Base-by-base conservation (phyloP, 1,140 invertebrate genomes). In the Fragariocoptes setiger region DNA sequence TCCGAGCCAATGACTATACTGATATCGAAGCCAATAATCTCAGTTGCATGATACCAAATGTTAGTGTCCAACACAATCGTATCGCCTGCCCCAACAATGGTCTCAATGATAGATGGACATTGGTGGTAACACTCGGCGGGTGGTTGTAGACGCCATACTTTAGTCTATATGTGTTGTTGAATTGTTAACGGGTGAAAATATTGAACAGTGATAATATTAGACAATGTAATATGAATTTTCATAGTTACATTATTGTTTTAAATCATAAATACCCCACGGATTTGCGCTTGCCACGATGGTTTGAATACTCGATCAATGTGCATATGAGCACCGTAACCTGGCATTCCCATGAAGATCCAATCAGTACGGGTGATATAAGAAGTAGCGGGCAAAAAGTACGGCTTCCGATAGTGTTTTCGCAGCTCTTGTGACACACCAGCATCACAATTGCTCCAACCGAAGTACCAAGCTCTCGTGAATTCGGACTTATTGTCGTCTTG, bases 261-360 rank as follows among this genome's bases (percentile, higher is more conserved):
- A n/a, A n/a, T n/a, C n/a, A n/a, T n/a, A n/a, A n/a, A n/a, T n/a
- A 58, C 64, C 0, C 82, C 82, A 31, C 63, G 65, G 35, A 90
- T 64, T 58, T 88, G 82, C 0, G 80, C 82, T 58, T 90, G 82
- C 82, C 82, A 90, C 0, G 80, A 88, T 5, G 82, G 74, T 55
- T 76, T 66, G 31, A 68, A 63, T 12, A 90, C 80, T 46, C 79
- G 75, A 55, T 88, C 83, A 35, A 90, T 68, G 56, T 92, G 83
- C 71, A 88, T 74, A 48, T 82, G 74, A 1, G 83, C 82, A 0
- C 85, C 83, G 52, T 77, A 69, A 20, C 82, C 83, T 1, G 74
- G 69, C 22, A 75, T 79, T 0, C 83, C 85, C 71, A 92, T 88
- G 52, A 92, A 92, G 47, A 92, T 78, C 83, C 83, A 92, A 58